Conservation (phyloP, 2,113 vertebrate species). For the Theristicus caerulescens region DNA sequence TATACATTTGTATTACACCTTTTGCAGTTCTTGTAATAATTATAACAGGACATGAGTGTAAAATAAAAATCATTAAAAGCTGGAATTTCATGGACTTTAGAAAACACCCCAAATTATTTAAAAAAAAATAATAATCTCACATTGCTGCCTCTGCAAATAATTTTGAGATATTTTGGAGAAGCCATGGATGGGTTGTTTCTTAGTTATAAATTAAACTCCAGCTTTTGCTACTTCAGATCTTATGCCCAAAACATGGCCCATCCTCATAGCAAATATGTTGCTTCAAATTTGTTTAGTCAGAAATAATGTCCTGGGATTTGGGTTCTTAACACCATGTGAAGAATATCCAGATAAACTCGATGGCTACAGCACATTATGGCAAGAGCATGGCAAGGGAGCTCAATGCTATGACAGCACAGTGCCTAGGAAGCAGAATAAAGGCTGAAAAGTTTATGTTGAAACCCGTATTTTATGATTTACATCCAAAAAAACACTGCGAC, state of each 20-base stretch:
- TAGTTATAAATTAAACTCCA: not conserved
- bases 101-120: not conserved
- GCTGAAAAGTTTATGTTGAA: not conserved
- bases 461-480: not conserved
- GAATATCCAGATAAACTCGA: not conserved
- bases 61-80: not conserved
- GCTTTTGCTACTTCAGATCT: not conserved
- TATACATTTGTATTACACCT: not conserved
- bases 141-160: not conserved
- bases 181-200: not conserved
- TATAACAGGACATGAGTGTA: not conserved
- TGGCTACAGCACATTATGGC: not conserved
- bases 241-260: not conserved
- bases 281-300: not conserved
- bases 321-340: not conserved
- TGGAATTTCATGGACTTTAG: not conserved
- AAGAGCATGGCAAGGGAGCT: not conserved
- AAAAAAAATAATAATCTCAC: not conserved
- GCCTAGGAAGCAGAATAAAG: not conserved
- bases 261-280: not conserved
- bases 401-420: not conserved
- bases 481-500: not conserved
- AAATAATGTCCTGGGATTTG: not conserved
- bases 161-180: not conserved
- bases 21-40: not conserved